These are phyloP conservation scores for Chromobotia macracanthus DNA, from an alignment of 2,797 vertebrate genomes.

Conservation along the genomic window DNA sequence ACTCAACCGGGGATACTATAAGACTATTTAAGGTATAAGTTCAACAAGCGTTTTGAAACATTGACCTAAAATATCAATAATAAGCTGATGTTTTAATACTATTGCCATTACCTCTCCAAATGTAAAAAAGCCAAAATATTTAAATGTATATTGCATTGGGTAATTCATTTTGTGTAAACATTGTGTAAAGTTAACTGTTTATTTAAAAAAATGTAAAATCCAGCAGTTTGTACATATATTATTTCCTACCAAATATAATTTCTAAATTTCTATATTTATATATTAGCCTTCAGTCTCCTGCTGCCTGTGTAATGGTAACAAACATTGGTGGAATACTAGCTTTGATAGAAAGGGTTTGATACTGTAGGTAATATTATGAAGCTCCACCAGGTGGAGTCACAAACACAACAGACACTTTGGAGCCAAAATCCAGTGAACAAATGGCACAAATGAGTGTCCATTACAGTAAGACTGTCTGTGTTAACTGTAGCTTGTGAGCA, in stretches of 20 bases:
- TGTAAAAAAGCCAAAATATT: too few species aligned
- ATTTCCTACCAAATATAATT: too few species aligned
- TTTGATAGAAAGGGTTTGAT: too few species aligned
- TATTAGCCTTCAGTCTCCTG: background rate
- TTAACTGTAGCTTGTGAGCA: constrained; percentile 10
- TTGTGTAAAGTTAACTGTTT: too few species aligned
- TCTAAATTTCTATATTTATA: background rate
- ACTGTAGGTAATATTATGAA: background rate
- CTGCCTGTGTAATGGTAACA: background rate
- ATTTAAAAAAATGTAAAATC: background rate
- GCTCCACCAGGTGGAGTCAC: constrained; percentile 49
- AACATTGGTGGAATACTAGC: background rate
- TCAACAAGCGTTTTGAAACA: too few species aligned
- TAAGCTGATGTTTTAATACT: too few species aligned
- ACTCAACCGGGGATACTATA: too few species aligned
- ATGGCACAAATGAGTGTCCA: constrained; percentile 17
- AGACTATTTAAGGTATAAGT: too few species aligned
- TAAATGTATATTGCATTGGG: too few species aligned
- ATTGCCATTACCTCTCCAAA: too few species aligned
- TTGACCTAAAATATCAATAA: too few species aligned
- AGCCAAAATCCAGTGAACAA: constrained; percentile 16
- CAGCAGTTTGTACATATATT: background rate
- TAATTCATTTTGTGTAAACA: too few species aligned
- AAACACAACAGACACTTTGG: background rate
- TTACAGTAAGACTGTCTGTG: background rate